Base-by-base conservation (phyloP, 2,797 vertebrate genomes). In the Halcyon chelicuti region DNA sequence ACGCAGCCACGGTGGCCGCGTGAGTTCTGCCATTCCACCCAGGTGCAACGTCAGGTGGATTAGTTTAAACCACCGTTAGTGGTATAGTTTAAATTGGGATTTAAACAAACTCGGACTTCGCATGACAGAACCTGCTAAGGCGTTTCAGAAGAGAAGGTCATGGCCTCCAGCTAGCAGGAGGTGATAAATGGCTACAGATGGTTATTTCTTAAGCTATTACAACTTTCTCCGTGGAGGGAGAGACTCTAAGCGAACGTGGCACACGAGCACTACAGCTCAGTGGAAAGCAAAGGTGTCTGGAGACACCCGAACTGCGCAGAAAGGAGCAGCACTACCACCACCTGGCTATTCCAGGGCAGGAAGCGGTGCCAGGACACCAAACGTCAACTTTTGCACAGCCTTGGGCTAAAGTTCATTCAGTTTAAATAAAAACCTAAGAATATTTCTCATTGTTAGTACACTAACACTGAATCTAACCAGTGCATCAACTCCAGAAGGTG, bases 151-250 rank as follows among this genome's bases (percentile, higher is more conserved):
- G 54, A 79, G 77, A 37, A 33, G 33, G 31, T 26, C 40, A 39
- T 5, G 51, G 79, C 79, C 84, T 44, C 37, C 46, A 61, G 79
- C 29, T 57, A 35, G 20, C 21, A 29, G 74, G 42, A 46, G 74
- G 16, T 11, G n/a, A 51, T 6, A 8, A 28, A 25, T 0, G 0
- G 40, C 63, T 40, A 33, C 16, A 61, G n/a, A 61, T 5, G 28
- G n/a, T 25, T 23, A 9, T n/a, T 66, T 61, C 52, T 75, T 39
- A n/a, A 71, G 58, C 46, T 35, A 5, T 37, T 22, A 25, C 15
- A 12, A 6, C 44, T 23, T 33, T 25, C 55, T 37, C 51, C 2
- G 4, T 49, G 52, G 37, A 23, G 35, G 22, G n/a, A 4, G 42
- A 42, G 66, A 15, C 49, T 3, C 55, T 3, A 20, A 42, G 25